Base-by-base conservation (phyloP, 2,113 vertebrate genomes). In the Bos javanicus region DNA sequence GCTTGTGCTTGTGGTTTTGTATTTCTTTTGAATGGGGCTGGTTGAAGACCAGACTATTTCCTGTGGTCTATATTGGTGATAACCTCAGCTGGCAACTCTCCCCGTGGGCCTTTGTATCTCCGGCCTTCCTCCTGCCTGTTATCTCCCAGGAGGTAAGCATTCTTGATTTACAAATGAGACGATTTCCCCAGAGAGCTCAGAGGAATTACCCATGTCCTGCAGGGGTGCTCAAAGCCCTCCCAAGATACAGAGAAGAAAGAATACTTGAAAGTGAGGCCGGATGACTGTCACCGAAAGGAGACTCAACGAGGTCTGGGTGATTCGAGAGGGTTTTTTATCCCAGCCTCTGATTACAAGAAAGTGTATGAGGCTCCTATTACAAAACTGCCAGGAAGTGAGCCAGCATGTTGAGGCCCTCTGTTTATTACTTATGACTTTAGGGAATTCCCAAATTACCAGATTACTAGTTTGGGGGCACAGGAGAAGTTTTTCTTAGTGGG, bases 281-380 rank as follows among this genome's bases (percentile, higher is more conserved):
- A 11, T 67, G 60, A 39, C 57, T 88, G 36, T 57, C 12, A 39
- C 36, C 39, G 54, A 85, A 85, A 96, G 43, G 21, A 4, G 91
- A 54, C 15, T 56, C 33, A 87, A 39, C 19, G 26, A 67, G 43
- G 33, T 59, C 59, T 48, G 26, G 90, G 60, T 71, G 36, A 50
- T 62, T 88, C 64, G 8, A 25, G 36, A 54, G 36, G 36, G 17
- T 62, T 93, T 87, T 60, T 83, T 23, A 60, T 56, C 19, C 6
- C 90, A 62, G 76, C 50, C 21, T 97, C 96, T 46, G 60, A 80
- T 76, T 56, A 33, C 10, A 76, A 87, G 95, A 87, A 97, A 91
- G 78, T 94, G 2, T 13, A 36, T n/a, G 54, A 67, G 54, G 46
- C 2, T 26, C 10, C 23, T 93, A 54, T 89, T 93, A 30, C 76